Conservation (phyloP, 2,888 invertebrate genomes). For the Aleiodes leptofemur region DNA sequence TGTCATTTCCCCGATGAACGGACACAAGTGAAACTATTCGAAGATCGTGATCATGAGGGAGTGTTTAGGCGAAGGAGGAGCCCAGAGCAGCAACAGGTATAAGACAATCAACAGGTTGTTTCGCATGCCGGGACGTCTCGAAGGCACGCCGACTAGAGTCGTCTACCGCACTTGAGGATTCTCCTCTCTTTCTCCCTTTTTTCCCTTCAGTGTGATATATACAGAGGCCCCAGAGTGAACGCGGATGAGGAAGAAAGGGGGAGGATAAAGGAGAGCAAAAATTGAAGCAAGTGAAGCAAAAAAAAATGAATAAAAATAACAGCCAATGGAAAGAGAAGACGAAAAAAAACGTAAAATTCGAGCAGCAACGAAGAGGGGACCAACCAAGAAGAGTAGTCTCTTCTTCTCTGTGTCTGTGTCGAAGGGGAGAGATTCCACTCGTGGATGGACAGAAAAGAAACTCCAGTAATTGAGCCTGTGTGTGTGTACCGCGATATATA, state of each 20-base stretch:
- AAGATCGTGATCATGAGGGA: conserved; percentile 62
- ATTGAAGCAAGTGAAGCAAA: conserved; percentile 34
- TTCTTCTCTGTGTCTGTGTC: background rate
- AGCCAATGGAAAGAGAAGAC: background rate
- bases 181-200: conserved; percentile 38
- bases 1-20: conserved; percentile 49
- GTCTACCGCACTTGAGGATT: conserved; percentile 47
- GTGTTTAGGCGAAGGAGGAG: conserved; percentile 38
- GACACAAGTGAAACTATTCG: conserved; percentile 57
- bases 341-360: conserved; percentile 40
- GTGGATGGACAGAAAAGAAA: conserved; percentile 31
- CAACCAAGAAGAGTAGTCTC: conserved; percentile 23
- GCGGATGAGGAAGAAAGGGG: conserved; percentile 36
- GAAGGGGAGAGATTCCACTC: conserved; percentile 17
- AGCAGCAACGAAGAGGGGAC: conserved; percentile 13
- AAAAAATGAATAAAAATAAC: conserved; percentile 38
- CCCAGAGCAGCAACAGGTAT: conserved; percentile 65
- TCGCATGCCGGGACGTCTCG: conserved; percentile 67
- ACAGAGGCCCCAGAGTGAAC: conserved; percentile 1
- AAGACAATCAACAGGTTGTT: conserved; percentile 72
- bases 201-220: conserved; percentile 36
- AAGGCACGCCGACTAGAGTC: conserved; percentile 56
- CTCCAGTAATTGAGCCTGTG: conserved; percentile 32
- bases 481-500: background rate
- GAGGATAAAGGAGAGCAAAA: conserved; percentile 34